phyloP scores from a whole-genome alignment of 1,140 invertebrate genomes.

The Anthonomus grandis region DNA sequence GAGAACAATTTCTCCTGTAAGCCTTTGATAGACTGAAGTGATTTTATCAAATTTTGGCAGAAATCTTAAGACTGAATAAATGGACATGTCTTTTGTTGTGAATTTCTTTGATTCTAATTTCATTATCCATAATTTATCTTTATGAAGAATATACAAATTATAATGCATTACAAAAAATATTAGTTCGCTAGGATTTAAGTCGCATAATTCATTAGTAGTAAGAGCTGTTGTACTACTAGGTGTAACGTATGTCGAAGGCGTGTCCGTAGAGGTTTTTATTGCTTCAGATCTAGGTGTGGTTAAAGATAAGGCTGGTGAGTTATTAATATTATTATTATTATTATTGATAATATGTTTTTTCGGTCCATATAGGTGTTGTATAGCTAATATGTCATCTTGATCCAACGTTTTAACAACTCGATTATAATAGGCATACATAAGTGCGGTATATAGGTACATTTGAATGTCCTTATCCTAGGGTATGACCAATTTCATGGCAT shows the following conservation, averaged over 20 bases:
- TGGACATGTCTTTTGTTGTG: background rate
- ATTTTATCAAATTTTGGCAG: background rate
- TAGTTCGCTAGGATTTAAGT: background rate
- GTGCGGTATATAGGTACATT: no score
- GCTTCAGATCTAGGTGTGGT: no score
- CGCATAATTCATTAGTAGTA: background rate
- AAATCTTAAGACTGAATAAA: no score
- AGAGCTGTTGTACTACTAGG: background rate
- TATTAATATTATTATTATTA: no score
- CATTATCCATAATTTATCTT: constrained; percentile 1
- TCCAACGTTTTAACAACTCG: background rate
- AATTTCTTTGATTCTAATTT: background rate
- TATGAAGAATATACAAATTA: background rate
- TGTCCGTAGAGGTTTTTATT: background rate
- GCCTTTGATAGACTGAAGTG: background rate
- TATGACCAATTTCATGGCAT: background rate
- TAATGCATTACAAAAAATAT: constrained; percentile 1
- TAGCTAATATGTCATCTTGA: background rate
- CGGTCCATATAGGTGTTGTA: background rate
- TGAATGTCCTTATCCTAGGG: no score
- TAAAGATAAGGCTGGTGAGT: no score
- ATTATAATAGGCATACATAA: no score
- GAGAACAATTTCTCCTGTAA: background rate
- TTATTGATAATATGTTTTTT: no score
- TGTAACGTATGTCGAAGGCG: background rate